Evolutionary conservation across 2,888 invertebrate genomes (phyloP), one percentile per base, ranked within the genome.

Genomic region (Pterostichus madidus): DNA sequence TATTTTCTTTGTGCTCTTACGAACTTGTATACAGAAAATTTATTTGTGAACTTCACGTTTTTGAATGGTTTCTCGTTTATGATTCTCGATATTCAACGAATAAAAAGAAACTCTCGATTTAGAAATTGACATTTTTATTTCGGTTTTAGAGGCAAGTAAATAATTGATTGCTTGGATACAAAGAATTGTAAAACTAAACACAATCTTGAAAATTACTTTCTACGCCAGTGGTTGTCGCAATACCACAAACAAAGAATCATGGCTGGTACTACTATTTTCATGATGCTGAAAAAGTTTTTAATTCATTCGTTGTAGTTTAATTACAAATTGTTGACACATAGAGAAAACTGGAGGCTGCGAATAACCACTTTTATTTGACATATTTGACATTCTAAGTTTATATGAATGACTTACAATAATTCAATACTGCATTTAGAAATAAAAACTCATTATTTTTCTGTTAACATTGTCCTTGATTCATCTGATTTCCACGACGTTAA

Each of bases 1-100:
- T 49, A 80, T 68, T 68, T 80, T 64, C 49, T 80, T 64, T 64
- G 68, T 80, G 24, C 68, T 68, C 52, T n/a, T 68, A 13, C 52
- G 64, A 80, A 52, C 68, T 64, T 49, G 32, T 80, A 68, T 68
- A 61, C 15, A 24, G 46, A 46, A 31, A 79, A 46, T 24, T 61
- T 61, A 61, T 61, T 11, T 78, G 32, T 76, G 32, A 76, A 76
- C 52, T 76, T 76, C 53, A 75, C 2, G 76, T 39, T 78, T 24
- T 68, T 44, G 52, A 80, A 68, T 80, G 35, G 46, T 61, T 68
- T 80, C 61, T 46, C 61, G 61, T 61, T 61, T 32, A 61, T 32
- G 32, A 32, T 32, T 61, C 61, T n/a, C n/a, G 31, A 11, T 61
- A 61, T 61, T 32, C 61, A 10, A 10, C 32, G 32, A 61, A 61